Evolutionary conservation across 2,113 vertebrate genomes (phyloP), one percentile per base, ranked within the genome.

Genomic region (Marmota flaviventris): DNA sequence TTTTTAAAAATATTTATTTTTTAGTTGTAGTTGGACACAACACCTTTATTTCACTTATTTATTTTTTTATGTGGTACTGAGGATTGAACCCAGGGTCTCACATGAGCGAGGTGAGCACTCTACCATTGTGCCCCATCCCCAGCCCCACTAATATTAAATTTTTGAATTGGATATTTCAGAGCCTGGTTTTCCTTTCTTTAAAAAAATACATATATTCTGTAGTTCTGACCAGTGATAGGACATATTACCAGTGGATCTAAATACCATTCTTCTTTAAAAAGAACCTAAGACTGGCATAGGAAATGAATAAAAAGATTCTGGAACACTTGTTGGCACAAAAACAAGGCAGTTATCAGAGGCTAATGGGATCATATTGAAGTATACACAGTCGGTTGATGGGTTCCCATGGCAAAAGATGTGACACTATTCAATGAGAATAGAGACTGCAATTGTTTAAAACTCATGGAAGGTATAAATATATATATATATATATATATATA

Each of bases 231-330:
- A 93, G 58, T 84, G 51, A 89, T 63, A 84, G 70, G 85, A 85
- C 70, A 77, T 84, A 37, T 75, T 69, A 37, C 63, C 34, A 78
- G 69, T 72, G 69, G 61, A 51, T 92, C 79, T 87, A 51, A 53
- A 34, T 87, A 61, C 6, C 18, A 84, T 79, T 93, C 32, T 82
- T 70, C 25, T 90, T 6, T 53, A 83, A 61, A 95, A 75, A 87
- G 63, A 94, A 67, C 8, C 7, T 32, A 53, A 48, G 22, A 37
- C 10, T 48, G n/a, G 16, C n/a, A 8, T 63, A 92, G 56, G 5
- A 96, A 95, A 79, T 37, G 8, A 90, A 27, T 29, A 65, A 63
- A 61, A 94, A 79, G 24, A 79, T 95, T 89, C 75, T 87, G 56
- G 69, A 94, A 42, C 42, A 73, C 86, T 77, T 79, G 9, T 75